These are phyloP conservation scores for Notiomystis cincta DNA, from an alignment of 2,113 vertebrate species.

Conservation along the genomic window DNA sequence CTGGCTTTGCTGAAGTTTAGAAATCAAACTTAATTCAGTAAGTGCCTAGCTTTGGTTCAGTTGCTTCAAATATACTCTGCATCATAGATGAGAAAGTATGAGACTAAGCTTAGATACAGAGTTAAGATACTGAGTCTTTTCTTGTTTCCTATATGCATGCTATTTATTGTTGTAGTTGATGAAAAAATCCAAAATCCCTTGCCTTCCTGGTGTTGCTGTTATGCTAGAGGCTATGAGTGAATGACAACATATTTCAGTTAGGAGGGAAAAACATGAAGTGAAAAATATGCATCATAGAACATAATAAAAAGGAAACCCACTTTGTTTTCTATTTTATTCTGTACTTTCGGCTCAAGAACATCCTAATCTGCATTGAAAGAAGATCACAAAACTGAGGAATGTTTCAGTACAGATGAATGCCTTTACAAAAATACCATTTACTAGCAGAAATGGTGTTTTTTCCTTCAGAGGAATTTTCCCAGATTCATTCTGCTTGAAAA, in stretches of 20 bases:
- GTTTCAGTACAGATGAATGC: background rate
- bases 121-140: background rate
- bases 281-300: background rate
- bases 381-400: slow-evolving; percentile 23
- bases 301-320: background rate
- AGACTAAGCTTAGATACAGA: background rate
- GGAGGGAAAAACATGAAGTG: background rate
- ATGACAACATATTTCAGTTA: background rate
- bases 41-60: background rate
- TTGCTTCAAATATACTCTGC: background rate
- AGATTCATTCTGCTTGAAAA: background rate
- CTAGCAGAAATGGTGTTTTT: background rate
- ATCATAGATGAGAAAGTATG: background rate
- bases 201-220: background rate
- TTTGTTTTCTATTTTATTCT: background rate
- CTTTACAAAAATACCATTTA: background rate
- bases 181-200: background rate
- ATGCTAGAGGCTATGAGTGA: background rate
- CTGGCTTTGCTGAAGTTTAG: background rate
- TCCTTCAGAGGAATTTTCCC: background rate
- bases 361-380: slow-evolving; percentile 13
- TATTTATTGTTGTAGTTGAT: background rate
- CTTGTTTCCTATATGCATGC: background rate
- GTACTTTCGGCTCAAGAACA: slow-evolving; percentile 13
- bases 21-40: background rate